Conservation (phyloP, 2,888 invertebrate genomes). For the Eupsilia transversa region DNA sequence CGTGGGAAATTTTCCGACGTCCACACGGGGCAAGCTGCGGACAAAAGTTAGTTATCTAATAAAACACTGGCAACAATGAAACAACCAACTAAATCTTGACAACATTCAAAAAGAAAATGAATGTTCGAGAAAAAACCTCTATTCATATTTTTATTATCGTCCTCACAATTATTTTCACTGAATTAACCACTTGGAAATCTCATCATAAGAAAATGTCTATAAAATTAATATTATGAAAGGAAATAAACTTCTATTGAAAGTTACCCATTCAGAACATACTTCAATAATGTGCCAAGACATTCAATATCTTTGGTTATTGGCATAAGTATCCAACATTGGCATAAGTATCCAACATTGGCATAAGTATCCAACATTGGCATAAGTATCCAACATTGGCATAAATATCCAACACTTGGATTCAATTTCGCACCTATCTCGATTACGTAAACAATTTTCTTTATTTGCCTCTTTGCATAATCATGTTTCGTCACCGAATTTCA, state of each 20-base stretch:
- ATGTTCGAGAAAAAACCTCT: conserved; percentile 1
- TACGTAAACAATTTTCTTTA: conserved; percentile 35
- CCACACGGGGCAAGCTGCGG: no score
- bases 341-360: conserved; percentile 13
- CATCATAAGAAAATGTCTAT: conserved; percentile 31
- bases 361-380: conserved; percentile 16
- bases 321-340: conserved; percentile 44
- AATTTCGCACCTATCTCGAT: conserved; percentile 17
- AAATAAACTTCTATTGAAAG: conserved; percentile 49
- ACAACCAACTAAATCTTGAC: conserved; percentile 18
- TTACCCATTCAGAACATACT: conserved; percentile 42
- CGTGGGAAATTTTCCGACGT: no score
- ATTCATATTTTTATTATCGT: conserved; percentile 10
- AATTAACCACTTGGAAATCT: conserved; percentile 30
- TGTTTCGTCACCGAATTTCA: neutral
- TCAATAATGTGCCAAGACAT: conserved; percentile 51
- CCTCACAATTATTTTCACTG: conserved; percentile 10
- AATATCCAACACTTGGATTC: conserved; percentile 42
- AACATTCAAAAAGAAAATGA: conserved; percentile 4
- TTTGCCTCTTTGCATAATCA: conserved; percentile 17
- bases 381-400: conserved; percentile 40
- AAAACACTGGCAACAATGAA: conserved; percentile 10
- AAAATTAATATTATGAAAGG: conserved; percentile 45
- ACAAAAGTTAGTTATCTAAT: conserved; percentile 1
- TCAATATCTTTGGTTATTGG: conserved; percentile 53